Percentiles rank a stretch among this genome's conserved stretches.
phyloP scores from a whole-genome alignment of 2,888 invertebrate genomes.

The Eupithecia subfuscata region DNA sequence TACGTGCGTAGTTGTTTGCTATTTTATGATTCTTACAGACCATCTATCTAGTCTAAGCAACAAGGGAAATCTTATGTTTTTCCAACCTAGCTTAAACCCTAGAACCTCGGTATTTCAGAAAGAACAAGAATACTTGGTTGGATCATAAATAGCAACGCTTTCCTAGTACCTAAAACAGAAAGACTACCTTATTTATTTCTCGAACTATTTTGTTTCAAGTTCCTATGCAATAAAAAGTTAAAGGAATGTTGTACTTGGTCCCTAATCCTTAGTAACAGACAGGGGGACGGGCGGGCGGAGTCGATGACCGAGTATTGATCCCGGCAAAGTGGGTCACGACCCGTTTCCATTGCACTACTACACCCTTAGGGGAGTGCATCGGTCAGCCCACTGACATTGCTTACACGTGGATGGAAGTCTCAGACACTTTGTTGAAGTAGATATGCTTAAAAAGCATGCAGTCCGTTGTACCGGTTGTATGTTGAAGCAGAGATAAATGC shows the following conservation, averaged over 20 bases:
- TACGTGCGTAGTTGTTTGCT: not conserved
- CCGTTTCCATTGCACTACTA: conserved; percentile 75
- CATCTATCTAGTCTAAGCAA: not conserved
- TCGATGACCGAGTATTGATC: conserved; percentile 84
- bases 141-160: not conserved
- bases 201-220: not conserved
- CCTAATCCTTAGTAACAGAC: conserved; percentile 50
- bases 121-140: not conserved
- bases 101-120: not conserved
- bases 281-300: conserved; percentile 65
- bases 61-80: not conserved
- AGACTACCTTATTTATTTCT: not conserved
- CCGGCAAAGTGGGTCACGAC: conserved; percentile 79
- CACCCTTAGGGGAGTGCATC: conserved; percentile 63
- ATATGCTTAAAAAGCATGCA: not conserved
- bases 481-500: too few relatives aligned
- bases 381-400: conserved; percentile 50
- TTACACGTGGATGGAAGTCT: conserved; percentile 25
- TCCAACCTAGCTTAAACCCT: not conserved
- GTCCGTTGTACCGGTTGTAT: not conserved
- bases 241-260: conserved; percentile 27
- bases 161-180: not conserved
- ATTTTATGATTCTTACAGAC: not conserved
- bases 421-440: not conserved
- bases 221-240: conserved; percentile 5